phyloP scores from a whole-genome alignment of 2,797 vertebrate species.

The Falco berigora region DNA sequence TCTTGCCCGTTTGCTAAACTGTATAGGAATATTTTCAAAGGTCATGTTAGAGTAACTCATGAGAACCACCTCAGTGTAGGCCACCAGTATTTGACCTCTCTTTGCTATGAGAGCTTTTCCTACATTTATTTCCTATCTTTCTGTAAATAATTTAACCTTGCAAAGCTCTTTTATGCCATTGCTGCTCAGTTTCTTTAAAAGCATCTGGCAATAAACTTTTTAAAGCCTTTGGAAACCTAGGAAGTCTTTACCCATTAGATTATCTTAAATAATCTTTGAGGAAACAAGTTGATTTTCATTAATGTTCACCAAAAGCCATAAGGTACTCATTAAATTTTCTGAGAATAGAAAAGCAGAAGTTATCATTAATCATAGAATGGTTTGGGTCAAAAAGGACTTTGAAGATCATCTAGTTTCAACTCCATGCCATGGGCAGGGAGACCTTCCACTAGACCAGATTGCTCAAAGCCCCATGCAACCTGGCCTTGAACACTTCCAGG shows the following conservation, averaged over 20 bases:
- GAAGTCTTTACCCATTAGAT: neutral
- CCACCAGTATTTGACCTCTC: neutral
- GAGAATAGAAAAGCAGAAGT: neutral
- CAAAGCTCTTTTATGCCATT: neutral
- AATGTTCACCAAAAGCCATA: neutral
- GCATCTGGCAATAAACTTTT: neutral
- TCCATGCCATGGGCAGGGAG: no score
- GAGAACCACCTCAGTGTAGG: neutral
- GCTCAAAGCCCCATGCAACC: no score
- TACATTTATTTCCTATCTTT: neutral
- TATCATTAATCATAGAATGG: neutral
- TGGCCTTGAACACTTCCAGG: no score
- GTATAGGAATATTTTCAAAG: neutral
- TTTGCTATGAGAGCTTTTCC: neutral
- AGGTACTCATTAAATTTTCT: neutral
- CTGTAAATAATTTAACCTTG: neutral
- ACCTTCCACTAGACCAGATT: no score
- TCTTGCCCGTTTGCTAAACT: neutral
- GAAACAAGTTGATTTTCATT: neutral
- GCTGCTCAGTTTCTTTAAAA: neutral
- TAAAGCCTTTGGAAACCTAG: neutral
- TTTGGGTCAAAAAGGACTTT: no score
- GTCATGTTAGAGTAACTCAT: neutral
- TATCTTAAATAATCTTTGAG: neutral
- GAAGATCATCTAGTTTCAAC: no score